These are phyloP conservation scores for Datnioides undecimradiatus DNA, from an alignment of 2,113 vertebrate species.

Conservation along the genomic window DNA sequence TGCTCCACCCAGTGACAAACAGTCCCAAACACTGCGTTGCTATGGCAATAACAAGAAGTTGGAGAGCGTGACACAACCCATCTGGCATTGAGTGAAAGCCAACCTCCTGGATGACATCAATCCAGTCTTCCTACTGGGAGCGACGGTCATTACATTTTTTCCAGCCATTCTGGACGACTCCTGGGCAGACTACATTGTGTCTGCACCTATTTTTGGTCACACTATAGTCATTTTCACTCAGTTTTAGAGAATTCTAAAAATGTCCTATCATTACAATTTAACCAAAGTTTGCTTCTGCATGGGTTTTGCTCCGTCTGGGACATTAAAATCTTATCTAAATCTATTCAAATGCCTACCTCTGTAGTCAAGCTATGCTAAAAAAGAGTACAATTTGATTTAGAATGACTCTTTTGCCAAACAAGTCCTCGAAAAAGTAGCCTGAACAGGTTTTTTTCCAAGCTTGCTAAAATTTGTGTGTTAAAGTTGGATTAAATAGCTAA, in stretches of 20 bases:
- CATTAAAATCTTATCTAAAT: neutral
- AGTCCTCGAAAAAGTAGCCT: neutral
- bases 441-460: neutral
- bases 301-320: neutral
- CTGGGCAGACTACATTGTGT: neutral
- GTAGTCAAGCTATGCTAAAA: neutral
- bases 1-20: conserved; percentile 43
- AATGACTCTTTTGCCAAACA: neutral
- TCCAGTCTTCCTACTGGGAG: conserved; percentile 17
- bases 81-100: conserved; percentile 19
- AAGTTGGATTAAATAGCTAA: no score
- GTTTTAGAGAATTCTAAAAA: neutral
- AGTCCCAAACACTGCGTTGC: conserved; percentile 60
- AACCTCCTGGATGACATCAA: conserved; percentile 36
- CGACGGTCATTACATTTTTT: neutral
- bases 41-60: conserved; percentile 37
- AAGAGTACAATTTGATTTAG: neutral
- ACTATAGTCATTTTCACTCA: neutral
- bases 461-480: neutral
- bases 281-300: neutral
- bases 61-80: conserved; percentile 39
- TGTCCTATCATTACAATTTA: neutral
- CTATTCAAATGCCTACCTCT: neutral
- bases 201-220: neutral
- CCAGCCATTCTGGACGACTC: neutral